Conservation (phyloP, 30 jellyfish, hydroid and myxozoan species). For the Haliclystus octoradiatus region DNA sequence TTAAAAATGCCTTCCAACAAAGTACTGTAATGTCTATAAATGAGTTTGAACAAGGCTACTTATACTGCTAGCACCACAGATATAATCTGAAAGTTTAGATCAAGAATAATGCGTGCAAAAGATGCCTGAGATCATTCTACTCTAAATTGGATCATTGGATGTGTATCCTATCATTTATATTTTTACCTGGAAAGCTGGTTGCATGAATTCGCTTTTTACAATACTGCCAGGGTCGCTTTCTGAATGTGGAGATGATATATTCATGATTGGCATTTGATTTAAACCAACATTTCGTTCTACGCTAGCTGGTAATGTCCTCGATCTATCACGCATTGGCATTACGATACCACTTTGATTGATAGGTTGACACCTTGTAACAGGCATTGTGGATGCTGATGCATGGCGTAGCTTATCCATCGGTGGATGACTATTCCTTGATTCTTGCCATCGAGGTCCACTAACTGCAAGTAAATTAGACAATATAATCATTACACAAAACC, state of each 20-base stretch:
- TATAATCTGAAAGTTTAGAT: too few relatives aligned
- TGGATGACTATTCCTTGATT: neutral
- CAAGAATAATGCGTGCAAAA: too few relatives aligned
- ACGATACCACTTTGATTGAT: neutral
- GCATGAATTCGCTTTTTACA: neutral
- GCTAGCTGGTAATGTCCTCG: neutral
- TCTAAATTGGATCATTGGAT: too few relatives aligned
- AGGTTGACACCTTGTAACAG: neutral
- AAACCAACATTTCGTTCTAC: neutral
- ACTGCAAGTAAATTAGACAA: neutral
- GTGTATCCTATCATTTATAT: too few relatives aligned
- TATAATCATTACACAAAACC: neutral
- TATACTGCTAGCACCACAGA: too few relatives aligned
- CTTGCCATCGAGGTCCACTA: conserved; percentile 1
- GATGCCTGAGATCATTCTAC: too few relatives aligned
- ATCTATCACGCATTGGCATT: neutral
- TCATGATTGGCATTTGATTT: neutral
- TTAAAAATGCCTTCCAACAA: too few relatives aligned
- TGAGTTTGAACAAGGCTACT: too few relatives aligned
- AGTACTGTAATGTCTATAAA: too few relatives aligned
- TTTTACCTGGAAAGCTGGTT: neutral
- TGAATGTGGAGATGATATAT: neutral
- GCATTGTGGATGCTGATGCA: neutral
- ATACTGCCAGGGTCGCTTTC: neutral
- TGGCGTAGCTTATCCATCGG: neutral